Conservation (phyloP, 2,113 vertebrate genomes). For the Hiodon alosoides region DNA sequence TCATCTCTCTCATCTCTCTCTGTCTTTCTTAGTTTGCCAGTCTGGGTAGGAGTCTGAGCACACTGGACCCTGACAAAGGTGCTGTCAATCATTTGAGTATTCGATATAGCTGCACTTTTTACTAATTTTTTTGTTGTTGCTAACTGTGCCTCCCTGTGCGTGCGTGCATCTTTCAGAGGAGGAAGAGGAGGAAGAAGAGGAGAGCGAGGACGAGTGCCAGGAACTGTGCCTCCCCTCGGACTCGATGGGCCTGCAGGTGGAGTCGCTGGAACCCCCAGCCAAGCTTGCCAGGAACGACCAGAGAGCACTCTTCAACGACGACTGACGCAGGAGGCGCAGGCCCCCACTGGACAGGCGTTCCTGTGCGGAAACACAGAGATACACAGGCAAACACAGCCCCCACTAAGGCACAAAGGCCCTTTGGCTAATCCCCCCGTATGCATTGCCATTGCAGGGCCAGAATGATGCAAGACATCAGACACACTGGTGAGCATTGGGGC, state of each 20-base stretch:
- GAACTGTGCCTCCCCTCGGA: slow-evolving; percentile 75
- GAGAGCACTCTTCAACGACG: slow-evolving; percentile 60
- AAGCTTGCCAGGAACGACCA: slow-evolving; percentile 79
- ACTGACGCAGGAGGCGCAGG: slow-evolving; percentile 30
- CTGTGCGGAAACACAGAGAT: slow-evolving; percentile 7
- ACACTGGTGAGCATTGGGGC: too few relatives aligned
- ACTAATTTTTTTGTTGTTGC: background rate
- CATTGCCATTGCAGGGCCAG: too few relatives aligned
- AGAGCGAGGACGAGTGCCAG: slow-evolving; percentile 83
- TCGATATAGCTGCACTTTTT: background rate
- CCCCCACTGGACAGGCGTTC: slow-evolving; percentile 42
- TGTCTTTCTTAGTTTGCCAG: slow-evolving; percentile 71
- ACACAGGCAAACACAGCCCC: background rate
- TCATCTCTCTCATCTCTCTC: slow-evolving; percentile 19
- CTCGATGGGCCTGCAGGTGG: slow-evolving; percentile 61
- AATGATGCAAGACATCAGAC: too few relatives aligned
- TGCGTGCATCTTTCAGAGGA: slow-evolving; percentile 66
- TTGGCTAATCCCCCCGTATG: too few relatives aligned
- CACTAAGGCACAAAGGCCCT: too few relatives aligned
- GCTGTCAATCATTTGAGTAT: slow-evolving; percentile 3
- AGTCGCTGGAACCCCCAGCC: slow-evolving; percentile 77
- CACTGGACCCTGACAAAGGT: slow-evolving; percentile 87
- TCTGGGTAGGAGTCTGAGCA: slow-evolving; percentile 71
- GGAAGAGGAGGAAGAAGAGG: slow-evolving; percentile 87
- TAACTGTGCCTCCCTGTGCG: background rate